Base-by-base conservation (phyloP, 2,888 invertebrate species). In the Scaptodrosophila latifasciaeformis region DNA sequence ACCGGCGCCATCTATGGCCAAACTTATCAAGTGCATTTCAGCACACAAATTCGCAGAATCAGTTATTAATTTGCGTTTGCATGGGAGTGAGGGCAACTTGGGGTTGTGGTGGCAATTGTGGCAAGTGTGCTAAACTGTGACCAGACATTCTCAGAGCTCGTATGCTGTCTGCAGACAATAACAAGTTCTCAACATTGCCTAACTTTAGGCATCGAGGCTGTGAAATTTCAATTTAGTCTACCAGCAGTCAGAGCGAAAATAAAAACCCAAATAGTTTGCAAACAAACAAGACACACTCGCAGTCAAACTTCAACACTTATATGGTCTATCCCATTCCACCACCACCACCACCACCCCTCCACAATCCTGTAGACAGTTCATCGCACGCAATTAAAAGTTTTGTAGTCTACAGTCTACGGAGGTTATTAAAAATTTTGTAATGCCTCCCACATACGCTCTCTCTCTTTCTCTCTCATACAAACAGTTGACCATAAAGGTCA, bases 401-500 rank as follows among this genome's bases (percentile, higher is more conserved):
- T 67, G n/a, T 27, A 56, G 49, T 47, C 59, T 15, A 10, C 15
- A 46, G 49, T 44, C 62, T 48, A 54, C 59, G 60, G 67, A 63
- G 71, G 59, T 65, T 72, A 72, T 72, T 70, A 55, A 76, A 65
- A 71, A 63, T 78, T 71, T 68, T 60, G 68, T 37, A 44, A 54
- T 62, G 54, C 49, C 68, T 71, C 68, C 78, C 78, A 65, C 67
- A 18, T 12, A 37, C 37, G 43, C 59, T 15, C 12, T 13, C n/a
- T n/a, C n/a, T n/a, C n/a, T n/a, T n/a, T n/a, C n/a, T n/a, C n/a
- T n/a, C n/a, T n/a, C n/a, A n/a, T n/a, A n/a, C n/a, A n/a, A n/a
- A n/a, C n/a, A n/a, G n/a, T n/a, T n/a, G n/a, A n/a, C n/a, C n/a
- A 52, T 57, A 59, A 66, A 75, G 78, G 75, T 72, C 72, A 78